These are phyloP conservation scores for Dinomys branickii DNA, from an alignment of 2,113 vertebrate species.

Conservation along the genomic window DNA sequence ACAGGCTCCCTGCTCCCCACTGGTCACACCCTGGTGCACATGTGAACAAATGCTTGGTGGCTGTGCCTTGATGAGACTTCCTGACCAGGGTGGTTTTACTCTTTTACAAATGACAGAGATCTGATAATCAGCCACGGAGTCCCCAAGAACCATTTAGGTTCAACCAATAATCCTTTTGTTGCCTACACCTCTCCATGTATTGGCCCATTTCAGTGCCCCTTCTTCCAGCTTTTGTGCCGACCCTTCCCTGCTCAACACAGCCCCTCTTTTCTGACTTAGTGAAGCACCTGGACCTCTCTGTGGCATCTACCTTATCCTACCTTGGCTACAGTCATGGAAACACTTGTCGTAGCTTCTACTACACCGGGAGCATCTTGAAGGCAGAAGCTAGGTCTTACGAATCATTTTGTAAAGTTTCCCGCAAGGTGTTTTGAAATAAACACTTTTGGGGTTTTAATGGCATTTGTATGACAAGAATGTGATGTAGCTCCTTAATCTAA, in stretches of 20 bases:
- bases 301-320: too few species aligned
- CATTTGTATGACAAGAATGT: conserved; percentile 48
- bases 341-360: background rate
- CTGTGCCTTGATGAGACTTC: background rate
- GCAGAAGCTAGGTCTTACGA: conserved; percentile 11
- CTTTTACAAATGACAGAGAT: background rate
- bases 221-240: background rate
- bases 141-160: background rate
- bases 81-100: background rate
- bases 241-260: too few species aligned
- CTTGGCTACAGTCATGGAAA: background rate
- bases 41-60: background rate
- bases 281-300: background rate
- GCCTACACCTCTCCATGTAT: accelerated
- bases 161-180: background rate
- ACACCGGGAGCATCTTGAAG: conserved; percentile 37
- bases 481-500: conserved; percentile 9
- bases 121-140: background rate
- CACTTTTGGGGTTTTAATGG: conserved; percentile 39
- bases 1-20: background rate
- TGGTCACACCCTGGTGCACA: background rate
- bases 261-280: background rate
- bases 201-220: background rate
- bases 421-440: background rate
- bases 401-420: conserved; percentile 35